Conservation (phyloP, 2,888 invertebrate genomes). For the Elaeidobius kamerunicus region DNA sequence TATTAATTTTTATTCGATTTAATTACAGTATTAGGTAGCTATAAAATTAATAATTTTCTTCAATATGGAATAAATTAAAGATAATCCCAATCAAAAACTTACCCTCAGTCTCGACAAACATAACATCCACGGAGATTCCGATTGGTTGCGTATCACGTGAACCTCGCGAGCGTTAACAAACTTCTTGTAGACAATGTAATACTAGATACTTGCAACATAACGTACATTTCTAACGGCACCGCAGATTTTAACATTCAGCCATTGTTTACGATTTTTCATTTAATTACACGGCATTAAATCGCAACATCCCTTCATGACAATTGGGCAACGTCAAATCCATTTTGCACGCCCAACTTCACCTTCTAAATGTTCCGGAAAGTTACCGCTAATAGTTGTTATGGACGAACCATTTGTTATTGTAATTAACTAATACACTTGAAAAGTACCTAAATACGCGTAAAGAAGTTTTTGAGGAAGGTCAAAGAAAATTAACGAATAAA, state of each 20-base stretch:
- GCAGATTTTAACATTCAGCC: constrained; percentile 24
- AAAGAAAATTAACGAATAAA: no score
- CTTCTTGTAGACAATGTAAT: neutral
- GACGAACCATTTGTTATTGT: no score
- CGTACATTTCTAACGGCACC: constrained; percentile 24
- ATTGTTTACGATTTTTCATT: constrained; percentile 27
- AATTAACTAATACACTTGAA: no score
- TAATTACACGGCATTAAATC: constrained; percentile 19
- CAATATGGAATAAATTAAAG: constrained; percentile 2
- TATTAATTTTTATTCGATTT: no score
- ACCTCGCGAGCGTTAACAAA: no score
- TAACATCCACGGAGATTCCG: constrained; percentile 3
- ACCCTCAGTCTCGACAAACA: constrained; percentile 18
- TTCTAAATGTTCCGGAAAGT: neutral
- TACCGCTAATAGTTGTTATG: no score
- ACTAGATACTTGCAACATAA: neutral
- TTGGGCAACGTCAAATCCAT: constrained; percentile 5
- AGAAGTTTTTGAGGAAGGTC: no score
- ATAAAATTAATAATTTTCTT: constrained; percentile 2
- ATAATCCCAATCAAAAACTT: constrained; percentile 23
- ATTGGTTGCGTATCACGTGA: neutral
- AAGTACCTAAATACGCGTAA: no score
- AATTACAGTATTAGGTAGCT: no score
- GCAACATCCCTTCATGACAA: constrained; percentile 16
- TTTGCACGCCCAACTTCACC: constrained; percentile 7